These are phyloP conservation scores for Eumacrocentrus americanus DNA, from an alignment of 2,888 invertebrate genomes.

Conservation along the genomic window DNA sequence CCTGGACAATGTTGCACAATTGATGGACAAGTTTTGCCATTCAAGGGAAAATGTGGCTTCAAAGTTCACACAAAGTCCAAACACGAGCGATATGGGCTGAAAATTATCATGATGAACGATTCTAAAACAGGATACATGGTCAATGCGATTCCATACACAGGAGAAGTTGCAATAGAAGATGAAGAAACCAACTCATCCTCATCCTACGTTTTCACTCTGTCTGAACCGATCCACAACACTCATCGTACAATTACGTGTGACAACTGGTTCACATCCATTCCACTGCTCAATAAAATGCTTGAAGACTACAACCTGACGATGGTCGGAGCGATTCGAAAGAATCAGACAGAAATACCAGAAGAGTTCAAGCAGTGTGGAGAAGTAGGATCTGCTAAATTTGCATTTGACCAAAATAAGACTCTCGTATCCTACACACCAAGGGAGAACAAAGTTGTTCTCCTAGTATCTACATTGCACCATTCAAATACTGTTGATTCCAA, in stretches of 20 bases:
- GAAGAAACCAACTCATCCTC: conserved; percentile 27
- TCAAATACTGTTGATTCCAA: not conserved
- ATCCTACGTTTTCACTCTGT: conserved; percentile 35
- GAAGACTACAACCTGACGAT: conserved; percentile 32
- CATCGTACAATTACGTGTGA: conserved; percentile 36
- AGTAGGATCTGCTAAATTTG: not conserved
- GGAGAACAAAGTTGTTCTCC: not conserved
- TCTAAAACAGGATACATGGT: conserved; percentile 28
- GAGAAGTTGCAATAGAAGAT: conserved; percentile 16
- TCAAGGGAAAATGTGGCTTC: conserved; percentile 39
- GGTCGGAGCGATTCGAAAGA: conserved; percentile 37
- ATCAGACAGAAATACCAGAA: conserved; percentile 36
- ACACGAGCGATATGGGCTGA: conserved; percentile 42
- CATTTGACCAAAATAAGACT: not conserved
- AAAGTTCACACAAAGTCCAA: conserved; percentile 41
- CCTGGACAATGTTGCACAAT: conserved; percentile 37
- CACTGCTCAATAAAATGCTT: conserved; percentile 30
- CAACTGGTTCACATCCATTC: conserved; percentile 40
- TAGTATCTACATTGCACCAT: not conserved
- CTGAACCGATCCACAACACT: conserved; percentile 32
- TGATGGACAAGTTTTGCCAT: conserved; percentile 42
- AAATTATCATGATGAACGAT: conserved; percentile 37
- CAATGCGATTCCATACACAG: conserved; percentile 30
- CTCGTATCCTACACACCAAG: not conserved
- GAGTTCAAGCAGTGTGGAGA: conserved; percentile 15